Conservation (phyloP, 2,888 invertebrate genomes). For the Neoascia interrupta region DNA sequence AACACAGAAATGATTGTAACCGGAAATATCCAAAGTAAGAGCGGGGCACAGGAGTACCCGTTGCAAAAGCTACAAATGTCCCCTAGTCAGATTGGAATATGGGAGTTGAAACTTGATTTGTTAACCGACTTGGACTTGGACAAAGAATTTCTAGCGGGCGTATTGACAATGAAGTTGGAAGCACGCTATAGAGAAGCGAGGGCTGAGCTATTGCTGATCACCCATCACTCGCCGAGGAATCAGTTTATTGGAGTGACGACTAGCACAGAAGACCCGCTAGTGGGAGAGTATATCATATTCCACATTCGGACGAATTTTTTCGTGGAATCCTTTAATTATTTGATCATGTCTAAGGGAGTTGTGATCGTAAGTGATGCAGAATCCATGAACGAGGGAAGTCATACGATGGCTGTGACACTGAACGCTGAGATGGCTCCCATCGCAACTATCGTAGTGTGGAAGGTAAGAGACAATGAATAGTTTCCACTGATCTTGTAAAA, state of each 20-base stretch:
- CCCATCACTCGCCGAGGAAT: conserved; percentile 89
- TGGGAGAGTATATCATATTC: conserved; percentile 94
- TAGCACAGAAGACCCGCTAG: conserved; percentile 88
- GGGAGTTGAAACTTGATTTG: conserved; percentile 90
- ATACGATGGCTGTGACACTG: conserved; percentile 88
- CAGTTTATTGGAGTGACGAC: conserved; percentile 91
- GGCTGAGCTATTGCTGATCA: conserved; percentile 85
- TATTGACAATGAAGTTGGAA: conserved; percentile 83
- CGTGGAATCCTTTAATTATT: conserved; percentile 91
- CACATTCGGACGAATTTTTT: conserved; percentile 94
- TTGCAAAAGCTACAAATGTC: conserved; percentile 82
- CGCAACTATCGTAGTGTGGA: conserved; percentile 91
- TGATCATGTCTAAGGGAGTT: conserved; percentile 93
- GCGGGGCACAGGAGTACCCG: conserved; percentile 83
- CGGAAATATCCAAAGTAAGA: conserved; percentile 82
- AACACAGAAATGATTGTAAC: conserved; percentile 84
- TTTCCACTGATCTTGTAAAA: neutral
- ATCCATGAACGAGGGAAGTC: conserved; percentile 86
- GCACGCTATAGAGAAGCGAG: conserved; percentile 85
- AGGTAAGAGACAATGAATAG: conserved; percentile 79
- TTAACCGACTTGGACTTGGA: conserved; percentile 81
- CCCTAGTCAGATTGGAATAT: conserved; percentile 85
- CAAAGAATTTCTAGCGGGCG: conserved; percentile 82
- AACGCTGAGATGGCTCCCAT: conserved; percentile 95
- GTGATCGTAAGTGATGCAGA: conserved; percentile 90